Base-by-base conservation (phyloP, 2,113 vertebrate species). In the Psilopsiagon aymara region DNA sequence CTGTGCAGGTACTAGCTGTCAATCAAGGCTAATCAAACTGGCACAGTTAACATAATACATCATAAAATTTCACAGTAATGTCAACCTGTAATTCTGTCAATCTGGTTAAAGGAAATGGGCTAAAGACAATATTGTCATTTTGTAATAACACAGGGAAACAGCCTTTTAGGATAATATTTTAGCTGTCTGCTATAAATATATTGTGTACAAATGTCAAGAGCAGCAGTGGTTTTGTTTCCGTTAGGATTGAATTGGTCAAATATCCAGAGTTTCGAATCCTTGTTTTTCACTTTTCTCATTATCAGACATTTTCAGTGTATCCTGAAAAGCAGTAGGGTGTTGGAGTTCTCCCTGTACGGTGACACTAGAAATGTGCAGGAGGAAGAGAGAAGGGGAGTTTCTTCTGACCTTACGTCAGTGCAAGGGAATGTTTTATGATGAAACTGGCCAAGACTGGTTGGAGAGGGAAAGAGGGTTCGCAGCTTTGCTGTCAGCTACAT, bases 21-120 rank as follows among this genome's bases (percentile, higher is more conserved):
- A 98, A 97, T 98, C 98, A 98, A 96, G 96, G 71, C 97, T 98
- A 98, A 98, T 98, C 98, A 98, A 98, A 98, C 96, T 98, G 96
- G 97, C 97, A 97, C 89, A 88, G 95, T 98, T 98, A 98, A 98
- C 97, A 97, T 97, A 97, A 98, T 98, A 97, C 95, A 97, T 98
- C 97, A 97, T 97, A 97, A 98, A 98, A 98, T 98, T 98, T 98
- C 98, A 98, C 97, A 98, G 97, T 97, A 97, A 97, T 98, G 98
- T 98, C 98, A 98, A 97, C 97, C 97, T 98, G 96, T 98, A 98
- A 98, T 98, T 98, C 98, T 97, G 97, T 98, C 98, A 98, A 74
- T 98, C 97, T 98, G 97, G 96, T 97, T 97, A 97, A 97, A 96
- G 93, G 94, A 98, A 98, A 94, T 82, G 90, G 96, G 96, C 96